Conservation (phyloP, 2,888 invertebrate genomes). For the Orgyia antiqua region DNA sequence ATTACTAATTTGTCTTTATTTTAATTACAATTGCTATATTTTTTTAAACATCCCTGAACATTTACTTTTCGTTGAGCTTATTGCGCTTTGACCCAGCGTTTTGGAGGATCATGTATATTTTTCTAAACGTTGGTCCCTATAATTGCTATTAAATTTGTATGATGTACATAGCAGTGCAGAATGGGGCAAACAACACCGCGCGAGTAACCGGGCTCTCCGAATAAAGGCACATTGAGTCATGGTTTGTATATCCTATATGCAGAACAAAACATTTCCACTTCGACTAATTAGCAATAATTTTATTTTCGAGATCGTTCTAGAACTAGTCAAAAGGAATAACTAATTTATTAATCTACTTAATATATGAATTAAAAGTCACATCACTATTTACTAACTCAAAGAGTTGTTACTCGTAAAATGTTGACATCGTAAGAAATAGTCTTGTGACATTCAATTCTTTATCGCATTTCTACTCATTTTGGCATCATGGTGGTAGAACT, state of each 20-base stretch:
- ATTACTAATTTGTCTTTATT: constrained; percentile 4
- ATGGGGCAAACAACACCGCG: constrained; percentile 58
- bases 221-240: constrained; percentile 76
- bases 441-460: not conserved
- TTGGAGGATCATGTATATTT: constrained; percentile 68
- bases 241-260: constrained; percentile 61
- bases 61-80: constrained; percentile 46
- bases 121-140: constrained; percentile 77
- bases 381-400: constrained; percentile 60
- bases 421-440: constrained; percentile 54
- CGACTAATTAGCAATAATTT: constrained; percentile 44
- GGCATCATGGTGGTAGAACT: constrained; percentile 76
- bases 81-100: constrained; percentile 48
- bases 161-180: constrained; percentile 43
- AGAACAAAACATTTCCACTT: constrained; percentile 54
- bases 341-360: constrained; percentile 46
- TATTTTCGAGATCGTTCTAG: constrained; percentile 51
- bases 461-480: constrained; percentile 60
- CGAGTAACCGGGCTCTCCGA: constrained; percentile 63
- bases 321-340: constrained; percentile 65
- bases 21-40: constrained; percentile 17
- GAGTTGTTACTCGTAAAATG: constrained; percentile 59
- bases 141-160: constrained; percentile 69
- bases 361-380: constrained; percentile 66
- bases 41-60: constrained; percentile 23